phyloP scores from a whole-genome alignment of 64 coral and sea anemone genomes.

The Acropora yongei region DNA sequence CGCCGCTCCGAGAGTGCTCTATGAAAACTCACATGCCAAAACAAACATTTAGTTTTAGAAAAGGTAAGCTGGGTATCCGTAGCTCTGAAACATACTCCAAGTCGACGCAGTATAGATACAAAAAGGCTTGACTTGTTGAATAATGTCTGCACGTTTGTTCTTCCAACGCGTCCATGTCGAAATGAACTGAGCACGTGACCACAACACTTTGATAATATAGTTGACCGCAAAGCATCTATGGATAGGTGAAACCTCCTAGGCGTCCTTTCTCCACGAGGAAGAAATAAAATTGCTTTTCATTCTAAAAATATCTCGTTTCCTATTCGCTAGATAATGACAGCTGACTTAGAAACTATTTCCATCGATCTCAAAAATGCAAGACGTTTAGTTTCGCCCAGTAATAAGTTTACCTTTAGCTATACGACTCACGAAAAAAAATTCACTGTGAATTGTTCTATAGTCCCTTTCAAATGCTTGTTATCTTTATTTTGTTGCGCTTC shows the following conservation, averaged over 20 bases:
- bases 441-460: too few relatives aligned
- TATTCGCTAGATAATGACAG: too few relatives aligned
- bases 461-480: too few relatives aligned
- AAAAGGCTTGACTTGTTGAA: constrained; percentile 23
- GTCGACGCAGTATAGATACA: constrained; percentile 58
- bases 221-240: background rate
- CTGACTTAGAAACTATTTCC: too few relatives aligned
- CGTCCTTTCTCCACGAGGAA: too few relatives aligned
- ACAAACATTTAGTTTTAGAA: constrained; percentile 51
- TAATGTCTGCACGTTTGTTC: constrained; percentile 23
- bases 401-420: too few relatives aligned
- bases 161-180: constrained; percentile 40
- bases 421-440: too few relatives aligned
- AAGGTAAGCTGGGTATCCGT: constrained; percentile 54
- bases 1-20: constrained; percentile 3
- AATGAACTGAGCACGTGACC: background rate
- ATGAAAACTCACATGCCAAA: constrained; percentile 51
- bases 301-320: too few relatives aligned
- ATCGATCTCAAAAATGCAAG: too few relatives aligned
- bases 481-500: too few relatives aligned
- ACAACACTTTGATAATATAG: background rate
- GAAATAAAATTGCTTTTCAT: too few relatives aligned
- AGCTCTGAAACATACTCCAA: constrained; percentile 18
- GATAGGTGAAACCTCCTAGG: background rate
- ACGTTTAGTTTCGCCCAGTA: too few relatives aligned